Conservation (phyloP, 2,113 vertebrate species). For the Marmota flaviventris region DNA sequence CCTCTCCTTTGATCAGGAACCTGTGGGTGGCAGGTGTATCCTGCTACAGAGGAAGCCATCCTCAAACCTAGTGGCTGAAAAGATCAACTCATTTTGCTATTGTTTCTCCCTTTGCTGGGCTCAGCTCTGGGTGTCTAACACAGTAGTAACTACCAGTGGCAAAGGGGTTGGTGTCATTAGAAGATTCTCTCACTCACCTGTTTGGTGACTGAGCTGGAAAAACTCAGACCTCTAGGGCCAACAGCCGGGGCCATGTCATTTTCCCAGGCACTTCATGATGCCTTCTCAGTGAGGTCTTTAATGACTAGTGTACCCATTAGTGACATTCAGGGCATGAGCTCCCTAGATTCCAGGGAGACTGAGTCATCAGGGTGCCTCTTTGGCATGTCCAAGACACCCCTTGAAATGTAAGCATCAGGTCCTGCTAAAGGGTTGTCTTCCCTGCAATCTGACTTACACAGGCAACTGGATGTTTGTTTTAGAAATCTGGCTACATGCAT, state of each 20-base stretch:
- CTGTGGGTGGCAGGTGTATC: not conserved
- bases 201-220: not conserved
- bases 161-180: not conserved
- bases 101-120: not conserved
- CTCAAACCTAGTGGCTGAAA: not conserved
- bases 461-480: not conserved
- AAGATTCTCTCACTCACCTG: not conserved
- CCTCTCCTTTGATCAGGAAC: not conserved
- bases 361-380: no score
- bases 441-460: not conserved
- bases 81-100: not conserved
- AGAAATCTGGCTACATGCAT: not conserved
- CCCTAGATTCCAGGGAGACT: not conserved
- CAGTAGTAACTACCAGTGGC: not conserved
- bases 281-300: not conserved
- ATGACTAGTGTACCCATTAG: not conserved
- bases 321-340: not conserved
- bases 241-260: not conserved
- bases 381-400: no score
- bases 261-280: not conserved
- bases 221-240: not conserved
- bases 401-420: fast-evolving
- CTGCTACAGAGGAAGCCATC: not conserved
- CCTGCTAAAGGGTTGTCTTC: not conserved
- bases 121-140: not conserved